These are phyloP conservation scores for Columbina picui DNA, from an alignment of 2,113 vertebrate genomes.

Conservation along the genomic window DNA sequence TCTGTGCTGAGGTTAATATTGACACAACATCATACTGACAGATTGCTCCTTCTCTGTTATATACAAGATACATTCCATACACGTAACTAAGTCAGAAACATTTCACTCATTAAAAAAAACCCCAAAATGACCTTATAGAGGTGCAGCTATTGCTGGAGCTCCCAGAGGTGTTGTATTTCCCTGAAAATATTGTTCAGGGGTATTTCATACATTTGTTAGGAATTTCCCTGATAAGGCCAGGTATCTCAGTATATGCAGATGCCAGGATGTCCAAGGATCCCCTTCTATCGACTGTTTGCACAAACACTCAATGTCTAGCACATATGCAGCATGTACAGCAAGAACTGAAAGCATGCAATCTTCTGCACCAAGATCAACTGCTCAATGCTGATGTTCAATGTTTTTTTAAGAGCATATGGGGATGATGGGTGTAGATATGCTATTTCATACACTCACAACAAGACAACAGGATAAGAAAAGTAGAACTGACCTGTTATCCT, in stretches of 20 bases:
- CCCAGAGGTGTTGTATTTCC: neutral
- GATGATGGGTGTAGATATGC: neutral
- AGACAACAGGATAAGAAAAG: neutral
- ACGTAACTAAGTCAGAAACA: neutral
- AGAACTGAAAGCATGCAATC: neutral
- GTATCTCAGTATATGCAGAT: neutral
- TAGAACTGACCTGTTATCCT: constrained; percentile 68
- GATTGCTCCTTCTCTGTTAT: neutral
- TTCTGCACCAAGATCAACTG: neutral
- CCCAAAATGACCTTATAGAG: neutral
- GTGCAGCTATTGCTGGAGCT: neutral
- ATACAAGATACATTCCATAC: neutral
- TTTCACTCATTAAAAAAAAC: neutral
- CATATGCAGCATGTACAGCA: neutral
- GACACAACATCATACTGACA: neutral
- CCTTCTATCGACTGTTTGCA: neutral
- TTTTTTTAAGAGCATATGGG: neutral
- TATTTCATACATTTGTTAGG: neutral
- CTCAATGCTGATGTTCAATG: neutral
- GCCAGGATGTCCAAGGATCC: neutral
- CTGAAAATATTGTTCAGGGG: neutral
- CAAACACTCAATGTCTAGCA: neutral
- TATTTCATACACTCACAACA: neutral
- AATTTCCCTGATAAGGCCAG: neutral
- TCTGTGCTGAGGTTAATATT: neutral